Base-by-base conservation (phyloP, 1,140 invertebrate genomes). In the Epicauta chinensis region DNA sequence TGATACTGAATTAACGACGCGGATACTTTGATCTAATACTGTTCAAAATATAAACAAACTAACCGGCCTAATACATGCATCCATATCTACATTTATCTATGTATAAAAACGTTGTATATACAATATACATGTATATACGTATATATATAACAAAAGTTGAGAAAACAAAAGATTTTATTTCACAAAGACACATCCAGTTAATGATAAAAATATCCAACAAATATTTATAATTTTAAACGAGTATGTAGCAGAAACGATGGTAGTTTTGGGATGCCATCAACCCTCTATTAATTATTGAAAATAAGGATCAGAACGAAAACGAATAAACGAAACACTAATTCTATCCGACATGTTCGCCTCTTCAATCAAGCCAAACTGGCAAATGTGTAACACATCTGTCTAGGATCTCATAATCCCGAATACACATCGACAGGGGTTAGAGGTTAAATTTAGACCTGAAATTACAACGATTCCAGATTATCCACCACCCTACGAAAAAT, bases 81-180 rank as follows among this genome's bases (percentile, higher is more conserved):
- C n/a, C n/a, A n/a, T n/a, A n/a, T n/a, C n/a, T n/a, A n/a, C n/a
- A n/a, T n/a, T n/a, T n/a, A n/a, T n/a, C n/a, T n/a, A n/a, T n/a
- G n/a, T n/a, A n/a, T n/a, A n/a, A n/a, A n/a, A n/a, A n/a, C n/a
- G n/a, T n/a, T n/a, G n/a, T n/a, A 57, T 37, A 48, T 36, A 56
- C 48, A 49, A 40, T 17, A 53, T 53, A 58, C 48, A 23, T 5
- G 4, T 23, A 57, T 37, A 43, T 41, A 56, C 48, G 44, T 7
- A 35, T 17, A 53, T 53, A 58, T 41, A 23, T 55, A 57, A 32
- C 53, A 41, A 59, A 55, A 64, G 56, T 61, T 64, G 59, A 49
- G 56, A 66, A 64, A 66, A 66, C 64, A 66, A 66, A 66, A 62
- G 64, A 63, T 64, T 60, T 53, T 58, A 60, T 64, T 64, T 60